These are phyloP conservation scores for Polyommatus iphigenia DNA, from an alignment of 2,888 invertebrate species.

Conservation along the genomic window DNA sequence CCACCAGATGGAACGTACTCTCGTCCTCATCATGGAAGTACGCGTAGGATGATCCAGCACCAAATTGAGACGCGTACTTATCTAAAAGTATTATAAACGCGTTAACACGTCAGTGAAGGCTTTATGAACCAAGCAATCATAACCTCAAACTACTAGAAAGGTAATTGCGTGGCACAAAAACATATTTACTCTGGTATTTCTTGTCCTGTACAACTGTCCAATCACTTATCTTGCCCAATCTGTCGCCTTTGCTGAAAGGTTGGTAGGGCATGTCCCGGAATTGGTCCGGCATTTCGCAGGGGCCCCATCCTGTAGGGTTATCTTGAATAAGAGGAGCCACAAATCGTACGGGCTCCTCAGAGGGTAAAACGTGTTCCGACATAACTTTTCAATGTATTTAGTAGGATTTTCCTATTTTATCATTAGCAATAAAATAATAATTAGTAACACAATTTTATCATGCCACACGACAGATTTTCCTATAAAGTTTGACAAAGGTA, in stretches of 20 bases:
- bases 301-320: constrained; percentile 97
- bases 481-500: too few species aligned
- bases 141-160: constrained; percentile 39
- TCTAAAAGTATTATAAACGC: constrained; percentile 68
- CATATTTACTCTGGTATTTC: constrained; percentile 91
- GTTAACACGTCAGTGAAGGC: neutral
- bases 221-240: constrained; percentile 98
- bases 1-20: constrained; percentile 98
- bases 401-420: constrained; percentile 38
- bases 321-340: constrained; percentile 88
- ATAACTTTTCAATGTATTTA: constrained; percentile 49
- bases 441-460: constrained; percentile 37
- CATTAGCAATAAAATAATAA: constrained; percentile 20
- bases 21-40: constrained; percentile 99
- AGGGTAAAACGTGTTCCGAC: constrained; percentile 77
- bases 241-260: constrained; percentile 99
- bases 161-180: neutral
- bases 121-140: constrained; percentile 24
- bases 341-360: constrained; percentile 83
- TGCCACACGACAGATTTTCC: constrained; percentile 59
- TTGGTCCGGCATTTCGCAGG: constrained; percentile 95
- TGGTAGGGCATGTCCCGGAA: constrained; percentile 99
- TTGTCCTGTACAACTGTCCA: constrained; percentile 99
- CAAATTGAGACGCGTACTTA: constrained; percentile 95
- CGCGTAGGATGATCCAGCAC: constrained; percentile 97